Evolutionary conservation across 2,888 invertebrate genomes (phyloP).

Genomic region (Ophion slaviceki): DNA sequence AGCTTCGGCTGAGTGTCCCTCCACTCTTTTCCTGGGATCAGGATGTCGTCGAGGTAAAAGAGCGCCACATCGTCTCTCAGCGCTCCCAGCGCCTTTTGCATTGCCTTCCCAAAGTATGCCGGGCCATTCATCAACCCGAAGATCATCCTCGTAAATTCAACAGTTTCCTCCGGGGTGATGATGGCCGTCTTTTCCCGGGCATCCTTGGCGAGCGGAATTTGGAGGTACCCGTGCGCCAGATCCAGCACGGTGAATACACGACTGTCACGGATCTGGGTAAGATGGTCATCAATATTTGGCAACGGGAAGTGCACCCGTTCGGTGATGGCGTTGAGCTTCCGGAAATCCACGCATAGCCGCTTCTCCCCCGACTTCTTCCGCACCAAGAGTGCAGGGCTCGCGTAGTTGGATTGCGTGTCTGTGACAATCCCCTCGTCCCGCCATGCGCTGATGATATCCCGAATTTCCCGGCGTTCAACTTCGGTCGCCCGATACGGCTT

Average conservation of each 20-base stretch:
- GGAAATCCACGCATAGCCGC: conserved; percentile 57
- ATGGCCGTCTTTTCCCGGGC: conserved; percentile 56
- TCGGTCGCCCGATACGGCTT: conserved; percentile 39
- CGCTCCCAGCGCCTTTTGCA: conserved; percentile 17
- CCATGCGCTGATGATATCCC: conserved; percentile 49
- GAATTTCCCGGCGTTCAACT: conserved; percentile 36
- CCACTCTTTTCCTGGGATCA: conserved; percentile 44
- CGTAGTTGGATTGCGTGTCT: conserved; percentile 57
- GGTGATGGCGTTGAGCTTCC: conserved; percentile 29
- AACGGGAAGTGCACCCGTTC: conserved; percentile 34
- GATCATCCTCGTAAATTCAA: conserved; percentile 39
- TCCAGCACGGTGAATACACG: conserved; percentile 20
- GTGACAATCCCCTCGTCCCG: conserved; percentile 41
- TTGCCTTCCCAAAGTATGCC: conserved; percentile 11
- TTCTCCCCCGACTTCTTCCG: conserved; percentile 56
- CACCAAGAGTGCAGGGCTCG: conserved; percentile 63
- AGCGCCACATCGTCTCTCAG: conserved; percentile 28
- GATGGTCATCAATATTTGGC: conserved; percentile 51
- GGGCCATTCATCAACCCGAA: conserved; percentile 28
- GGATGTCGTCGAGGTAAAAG: conserved; percentile 47
- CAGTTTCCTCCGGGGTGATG: conserved; percentile 62
- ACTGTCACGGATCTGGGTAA: conserved; percentile 7
- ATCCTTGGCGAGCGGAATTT: conserved; percentile 38
- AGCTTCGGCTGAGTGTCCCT: conserved; percentile 5
- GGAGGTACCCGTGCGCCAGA: conserved; percentile 54